Conservation (phyloP, 2,888 invertebrate species). For the Chymomyza caudatula region DNA sequence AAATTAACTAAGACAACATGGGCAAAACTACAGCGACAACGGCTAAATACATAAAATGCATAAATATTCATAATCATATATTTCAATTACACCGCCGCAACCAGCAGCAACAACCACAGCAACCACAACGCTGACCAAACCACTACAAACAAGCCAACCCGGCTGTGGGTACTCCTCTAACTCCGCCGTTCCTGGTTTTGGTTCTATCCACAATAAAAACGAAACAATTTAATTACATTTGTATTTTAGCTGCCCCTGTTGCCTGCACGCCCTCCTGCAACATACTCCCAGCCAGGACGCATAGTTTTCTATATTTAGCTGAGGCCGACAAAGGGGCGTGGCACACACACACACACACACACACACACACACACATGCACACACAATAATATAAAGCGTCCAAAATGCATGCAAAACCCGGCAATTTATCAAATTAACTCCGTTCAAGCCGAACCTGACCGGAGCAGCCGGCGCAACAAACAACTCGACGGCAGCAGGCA, state of each 20-base stretch:
- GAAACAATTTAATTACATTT: constrained; percentile 68
- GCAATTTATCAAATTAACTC: constrained; percentile 73
- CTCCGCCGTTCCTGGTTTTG: constrained; percentile 26
- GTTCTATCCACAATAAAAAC: constrained; percentile 44
- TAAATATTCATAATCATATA: constrained; percentile 77
- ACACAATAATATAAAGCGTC: constrained; percentile 2
- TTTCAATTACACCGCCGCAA: constrained; percentile 71
- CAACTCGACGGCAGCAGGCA: neutral
- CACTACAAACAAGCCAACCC: neutral
- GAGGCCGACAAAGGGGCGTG: constrained; percentile 45
- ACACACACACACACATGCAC: constrained; percentile 15
- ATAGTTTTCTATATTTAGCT: constrained; percentile 45
- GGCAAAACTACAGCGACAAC: constrained; percentile 15
- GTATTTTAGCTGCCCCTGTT: constrained; percentile 28
- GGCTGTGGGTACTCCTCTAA: neutral
- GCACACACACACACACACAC: constrained; percentile 29
- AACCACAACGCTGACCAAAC: neutral
- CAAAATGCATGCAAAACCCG: constrained; percentile 49
- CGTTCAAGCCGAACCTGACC: constrained; percentile 43
- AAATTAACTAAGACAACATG: constrained; percentile 47
- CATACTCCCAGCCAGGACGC: constrained; percentile 1
- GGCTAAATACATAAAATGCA: constrained; percentile 47
- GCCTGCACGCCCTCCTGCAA: neutral
- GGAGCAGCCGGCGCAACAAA: neutral
- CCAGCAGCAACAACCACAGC: constrained; percentile 8